Base-by-base conservation (phyloP, 2,888 invertebrate genomes). In the Caenorhabditis sp. region DNA sequence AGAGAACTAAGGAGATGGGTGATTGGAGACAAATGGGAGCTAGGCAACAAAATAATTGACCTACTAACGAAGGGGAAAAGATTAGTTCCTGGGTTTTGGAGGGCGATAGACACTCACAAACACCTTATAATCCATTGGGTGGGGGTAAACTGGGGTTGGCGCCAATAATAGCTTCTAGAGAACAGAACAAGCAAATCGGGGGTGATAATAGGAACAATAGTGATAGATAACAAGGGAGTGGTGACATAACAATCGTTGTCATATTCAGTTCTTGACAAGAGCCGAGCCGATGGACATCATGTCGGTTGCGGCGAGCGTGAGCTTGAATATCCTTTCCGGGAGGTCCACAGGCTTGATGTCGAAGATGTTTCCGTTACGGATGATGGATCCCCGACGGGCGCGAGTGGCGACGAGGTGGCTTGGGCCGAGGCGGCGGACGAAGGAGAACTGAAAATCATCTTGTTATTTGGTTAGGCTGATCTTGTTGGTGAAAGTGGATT, bases 351-450 rank as follows among this genome's bases (percentile, higher is more conserved):
- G 61, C 35, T 77, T 73, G 0, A 82, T 69, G n/a, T 77, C 68
- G 35, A 82, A 82, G 12, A 82, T 72, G 61, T 77, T 82, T 12
- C 82, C 82, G 66, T 63, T 73, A 2, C 73, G 41, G 26, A 82
- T 77, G 12, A 73, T 73, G 2, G 73, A 54, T 28, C 56, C 77
- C 12, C 26, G 64, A 12, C 49, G 64, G 7, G 68, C 77, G 3
- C 28, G 19, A 2, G 82, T 82, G 1, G 77, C 73, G 38, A 82
- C 68, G 26, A 77, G 38, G 26, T 77, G 73, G 6, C 64, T 49
- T 14, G 26, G 1, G 8, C 68, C 66, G 2, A 82, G 51, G 6
- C 73, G 73, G 8, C 82, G 73, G 5, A 61, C 24, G 51, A 64
- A 69, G 1, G 82, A 66, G 38, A 77, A 82, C 82, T 82, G 72